Conservation (phyloP, 2,888 invertebrate species). For the Nomada goodeniana region DNA sequence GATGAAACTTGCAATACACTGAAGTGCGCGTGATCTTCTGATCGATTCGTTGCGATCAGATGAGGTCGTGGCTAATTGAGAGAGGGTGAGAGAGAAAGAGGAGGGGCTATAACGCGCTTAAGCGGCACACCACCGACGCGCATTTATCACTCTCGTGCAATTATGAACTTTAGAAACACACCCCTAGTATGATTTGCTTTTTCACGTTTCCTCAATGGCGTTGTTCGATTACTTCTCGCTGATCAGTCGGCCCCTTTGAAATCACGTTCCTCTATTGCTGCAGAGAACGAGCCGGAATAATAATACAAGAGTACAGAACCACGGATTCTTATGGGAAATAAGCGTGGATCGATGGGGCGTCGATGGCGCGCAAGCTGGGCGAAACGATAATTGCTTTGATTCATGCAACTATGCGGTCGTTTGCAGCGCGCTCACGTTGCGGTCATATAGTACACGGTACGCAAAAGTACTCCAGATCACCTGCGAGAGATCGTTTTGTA, state of each 20-base stretch:
- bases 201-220: conserved; percentile 21
- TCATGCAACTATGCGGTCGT: conserved; percentile 79
- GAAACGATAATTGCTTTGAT: conserved; percentile 81
- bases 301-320: conserved; percentile 56
- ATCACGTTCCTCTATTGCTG: conserved; percentile 52
- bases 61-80: conserved; percentile 60
- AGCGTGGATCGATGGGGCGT: not conserved
- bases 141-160: conserved; percentile 37
- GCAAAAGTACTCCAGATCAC: conserved; percentile 19
- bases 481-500: conserved; percentile 10
- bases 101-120: conserved; percentile 42
- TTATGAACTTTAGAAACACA: conserved; percentile 31
- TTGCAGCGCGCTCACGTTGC: conserved; percentile 76
- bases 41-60: not conserved
- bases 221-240: conserved; percentile 44
- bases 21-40: no score
- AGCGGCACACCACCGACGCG: conserved; percentile 19
- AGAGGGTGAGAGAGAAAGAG: not conserved
- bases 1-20: no score
- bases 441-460: conserved; percentile 33
- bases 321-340: conserved; percentile 51
- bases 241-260: conserved; percentile 59
- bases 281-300: conserved; percentile 62
- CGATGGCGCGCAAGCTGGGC: conserved; percentile 33
- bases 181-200: conserved; percentile 21